Evolutionary conservation across 2,797 vertebrate species (phyloP), one percentile per base, ranked within the genome.

Genomic region (Austrolebias charrua): DNA sequence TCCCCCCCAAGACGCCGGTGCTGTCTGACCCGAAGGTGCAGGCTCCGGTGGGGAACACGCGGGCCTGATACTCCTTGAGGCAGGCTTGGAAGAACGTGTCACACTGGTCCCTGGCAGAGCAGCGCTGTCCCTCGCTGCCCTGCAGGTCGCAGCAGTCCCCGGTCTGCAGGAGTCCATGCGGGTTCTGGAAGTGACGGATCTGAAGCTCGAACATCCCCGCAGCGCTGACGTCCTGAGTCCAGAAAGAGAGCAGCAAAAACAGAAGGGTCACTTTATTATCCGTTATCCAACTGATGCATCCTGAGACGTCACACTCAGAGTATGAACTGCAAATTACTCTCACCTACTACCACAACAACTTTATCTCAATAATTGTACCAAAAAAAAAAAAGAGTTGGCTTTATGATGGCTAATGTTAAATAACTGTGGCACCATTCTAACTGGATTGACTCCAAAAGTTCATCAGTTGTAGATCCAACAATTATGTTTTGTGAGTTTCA

Each of bases 31-130:
- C 94, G 1, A 93, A 92, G 8, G 91, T 92, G 71, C 94, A 95
- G 24, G 90, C 1, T 48, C 93, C 92, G 0, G 76, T 86, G 0
- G 91, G 79, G 5, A 66, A 15, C 1, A 94, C 91, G 5, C 93
- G 90, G 53, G 86, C 80, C 86, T 94, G 94, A 80, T 95, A 95
- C 84, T 94, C 93, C 88, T 94, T 94, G 33, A 95, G 91, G 70
- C 94, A 95, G 66, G 87, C 91, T 29, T 80, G 87, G 77, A 94
- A 94, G 66, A 89, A 93, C 12, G 92, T 93, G 73, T 90, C 92
- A 64, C 94, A 95, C 29, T 90, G 91, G 73, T 91, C 90, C 47
- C 45, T 72, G 38, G 82, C 71, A 8, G 92, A 91, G 58, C 93
- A 93, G 46, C 68, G 90, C 45, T 90, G 85, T 29, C 83, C 90